Evolutionary conservation across 2,888 invertebrate genomes (phyloP), one percentile per base, ranked within the genome.

Genomic region (Polietes domitor): DNA sequence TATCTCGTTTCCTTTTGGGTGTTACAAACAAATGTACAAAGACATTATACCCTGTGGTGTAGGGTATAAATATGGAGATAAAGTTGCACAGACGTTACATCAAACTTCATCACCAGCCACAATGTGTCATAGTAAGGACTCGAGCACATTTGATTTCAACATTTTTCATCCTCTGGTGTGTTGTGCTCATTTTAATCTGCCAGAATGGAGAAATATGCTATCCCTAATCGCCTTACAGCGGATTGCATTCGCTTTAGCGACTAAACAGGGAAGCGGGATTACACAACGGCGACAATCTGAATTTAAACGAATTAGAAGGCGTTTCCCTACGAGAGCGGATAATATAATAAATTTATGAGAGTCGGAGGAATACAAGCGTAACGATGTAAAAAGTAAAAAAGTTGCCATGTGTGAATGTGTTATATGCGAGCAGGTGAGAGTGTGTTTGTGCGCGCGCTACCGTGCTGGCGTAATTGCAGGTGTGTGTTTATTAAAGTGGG

Each of bases 341-440:
- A 53, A 53, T 21, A 26, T 58, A 58, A 9, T 24, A 58, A 58
- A 58, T 58, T 58, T 58, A 58, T 58, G 58, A 26, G 26, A 58
- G 26, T 26, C 58, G 15, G 10, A 58, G 58, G 58, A 58, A 58
- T 58, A 26, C 24, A n/a, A n/a, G 2, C 26, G 26, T 6, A 58
- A 24, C 4, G 26, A 15, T 24, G 24, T 37, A 58, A 58, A 2
- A 47, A 47, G n/a, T 47, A 47, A 58, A 26, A 58, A 58, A 26
- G 24, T 26, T 26, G 26, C 26, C 24, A 26, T 15, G 26, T 58
- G 58, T 26, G 58, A 58, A 58, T 26, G 58, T 58, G n/a, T 47
- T 24, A 26, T 58, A 26, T 6, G 15, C 26, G 26, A 58, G 15
- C 58, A 58, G 58, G 58, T 58, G 58, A 12, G 58, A 1, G 21